phyloP scores from a whole-genome alignment of 2,113 vertebrate genomes.

The Rostratula benghalensis region DNA sequence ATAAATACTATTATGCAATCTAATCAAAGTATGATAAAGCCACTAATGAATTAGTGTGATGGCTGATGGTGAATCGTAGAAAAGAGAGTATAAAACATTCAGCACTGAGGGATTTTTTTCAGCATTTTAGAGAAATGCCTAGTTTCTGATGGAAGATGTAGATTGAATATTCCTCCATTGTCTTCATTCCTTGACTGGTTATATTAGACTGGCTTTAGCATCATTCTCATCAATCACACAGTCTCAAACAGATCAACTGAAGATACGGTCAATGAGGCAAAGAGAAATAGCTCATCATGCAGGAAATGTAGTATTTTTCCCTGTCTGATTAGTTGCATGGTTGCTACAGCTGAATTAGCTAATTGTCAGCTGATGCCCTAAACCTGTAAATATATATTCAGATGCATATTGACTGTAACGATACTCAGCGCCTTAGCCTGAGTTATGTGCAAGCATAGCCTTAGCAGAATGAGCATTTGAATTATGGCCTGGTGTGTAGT shows the following conservation, averaged over 20 bases:
- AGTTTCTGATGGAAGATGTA: not conserved
- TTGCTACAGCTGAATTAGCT: not conserved
- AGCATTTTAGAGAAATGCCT: not conserved
- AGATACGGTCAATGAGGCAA: conserved; percentile 15
- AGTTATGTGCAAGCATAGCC: not conserved
- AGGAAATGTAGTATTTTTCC: not conserved
- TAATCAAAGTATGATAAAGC: not conserved
- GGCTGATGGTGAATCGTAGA: not conserved
- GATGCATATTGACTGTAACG: not conserved
- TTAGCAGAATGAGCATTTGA: not conserved
- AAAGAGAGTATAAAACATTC: not conserved
- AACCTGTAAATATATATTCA: not conserved
- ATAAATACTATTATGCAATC: not conserved
- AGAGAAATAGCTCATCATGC: not conserved
- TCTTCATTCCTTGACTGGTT: not conserved
- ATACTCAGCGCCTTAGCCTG: not conserved
- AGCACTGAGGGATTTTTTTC: not conserved
- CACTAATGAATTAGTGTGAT: not conserved
- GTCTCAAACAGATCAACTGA: not conserved
- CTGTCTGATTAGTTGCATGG: not conserved
- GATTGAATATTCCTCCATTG: not conserved
- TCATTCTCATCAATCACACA: not conserved
- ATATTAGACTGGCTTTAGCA: not conserved
- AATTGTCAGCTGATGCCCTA: not conserved
- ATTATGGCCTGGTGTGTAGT: not conserved